phyloP scores from a whole-genome alignment of 2,113 vertebrate species.

The Puffinus mauretanicus region DNA sequence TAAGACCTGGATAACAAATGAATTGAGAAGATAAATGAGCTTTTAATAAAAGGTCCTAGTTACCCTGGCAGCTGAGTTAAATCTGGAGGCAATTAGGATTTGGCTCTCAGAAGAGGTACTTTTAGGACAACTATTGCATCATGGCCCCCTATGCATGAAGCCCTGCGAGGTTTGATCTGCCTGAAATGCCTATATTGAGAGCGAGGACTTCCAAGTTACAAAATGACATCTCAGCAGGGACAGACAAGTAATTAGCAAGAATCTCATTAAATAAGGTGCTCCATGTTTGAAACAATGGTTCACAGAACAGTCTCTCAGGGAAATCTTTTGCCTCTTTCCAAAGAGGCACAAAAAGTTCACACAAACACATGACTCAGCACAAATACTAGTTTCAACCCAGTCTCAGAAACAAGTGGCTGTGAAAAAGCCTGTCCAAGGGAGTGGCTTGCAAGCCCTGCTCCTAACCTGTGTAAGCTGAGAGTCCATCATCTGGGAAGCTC shows the following conservation, averaged over 20 bases:
- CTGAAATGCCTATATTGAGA: background rate
- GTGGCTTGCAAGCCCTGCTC: background rate
- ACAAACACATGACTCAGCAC: background rate
- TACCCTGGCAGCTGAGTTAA: background rate
- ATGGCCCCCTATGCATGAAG: background rate
- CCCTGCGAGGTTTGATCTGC: background rate
- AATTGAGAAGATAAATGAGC: background rate
- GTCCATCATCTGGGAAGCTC: slow-evolving; percentile 97
- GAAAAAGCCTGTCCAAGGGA: background rate
- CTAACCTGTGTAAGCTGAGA: slow-evolving; percentile 96
- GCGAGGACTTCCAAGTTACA: background rate
- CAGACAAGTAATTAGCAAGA: background rate
- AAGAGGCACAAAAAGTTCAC: background rate
- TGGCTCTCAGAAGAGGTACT: background rate
- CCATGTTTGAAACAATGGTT: background rate
- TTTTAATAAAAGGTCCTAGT: background rate
- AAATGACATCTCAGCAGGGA: background rate
- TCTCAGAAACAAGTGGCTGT: background rate
- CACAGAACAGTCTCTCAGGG: background rate
- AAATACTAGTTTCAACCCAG: background rate
- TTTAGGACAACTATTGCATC: background rate
- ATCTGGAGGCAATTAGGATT: background rate
- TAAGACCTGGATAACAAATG: background rate
- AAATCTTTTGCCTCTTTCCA: background rate
- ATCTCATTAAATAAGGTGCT: slow-evolving; percentile 2